Percentiles rank a stretch among this genome's conserved stretches.
Conservation (phyloP, 2,113 vertebrate genomes). For the Oryzias woworae region DNA sequence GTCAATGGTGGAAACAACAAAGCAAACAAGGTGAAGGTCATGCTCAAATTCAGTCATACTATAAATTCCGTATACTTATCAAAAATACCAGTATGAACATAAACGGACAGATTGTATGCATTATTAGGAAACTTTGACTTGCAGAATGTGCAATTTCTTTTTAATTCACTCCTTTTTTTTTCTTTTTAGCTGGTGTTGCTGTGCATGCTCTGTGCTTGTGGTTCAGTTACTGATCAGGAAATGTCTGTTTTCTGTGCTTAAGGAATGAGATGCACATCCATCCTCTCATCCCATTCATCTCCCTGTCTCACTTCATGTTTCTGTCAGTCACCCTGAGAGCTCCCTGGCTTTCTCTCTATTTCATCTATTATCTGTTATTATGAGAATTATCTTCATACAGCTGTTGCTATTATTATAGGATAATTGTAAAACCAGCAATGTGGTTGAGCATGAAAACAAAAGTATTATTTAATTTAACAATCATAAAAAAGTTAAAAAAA, state of each 20-base stretch:
- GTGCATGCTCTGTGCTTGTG: no score
- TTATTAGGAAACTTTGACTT: not conserved
- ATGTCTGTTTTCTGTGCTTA: no score
- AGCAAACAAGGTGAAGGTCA: no score
- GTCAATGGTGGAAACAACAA: no score
- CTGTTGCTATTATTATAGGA: slow-evolving; percentile 6
- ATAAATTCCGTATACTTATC: no score
- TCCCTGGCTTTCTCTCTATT: not conserved
- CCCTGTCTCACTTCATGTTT: slow-evolving; percentile 9
- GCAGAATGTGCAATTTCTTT: slow-evolving; percentile 4
- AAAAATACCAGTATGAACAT: no score
- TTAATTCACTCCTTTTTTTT: slow-evolving; percentile 1
- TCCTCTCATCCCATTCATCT: slow-evolving; percentile 47
- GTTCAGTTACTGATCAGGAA: no score
- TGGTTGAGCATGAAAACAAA: not conserved
- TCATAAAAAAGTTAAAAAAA: not conserved
- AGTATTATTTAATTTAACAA: not conserved
- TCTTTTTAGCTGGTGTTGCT: slow-evolving; percentile 17
- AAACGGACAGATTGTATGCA: no score
- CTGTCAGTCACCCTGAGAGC: slow-evolving; percentile 6
- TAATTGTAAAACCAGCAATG: not conserved
- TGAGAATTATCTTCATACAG: slow-evolving; percentile 21
- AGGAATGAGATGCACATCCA: no score
- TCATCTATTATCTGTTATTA: no score
- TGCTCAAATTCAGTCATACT: no score